Evolutionary conservation across 2,888 invertebrate species (phyloP).

Genomic region (Ectemnius lituratus): DNA sequence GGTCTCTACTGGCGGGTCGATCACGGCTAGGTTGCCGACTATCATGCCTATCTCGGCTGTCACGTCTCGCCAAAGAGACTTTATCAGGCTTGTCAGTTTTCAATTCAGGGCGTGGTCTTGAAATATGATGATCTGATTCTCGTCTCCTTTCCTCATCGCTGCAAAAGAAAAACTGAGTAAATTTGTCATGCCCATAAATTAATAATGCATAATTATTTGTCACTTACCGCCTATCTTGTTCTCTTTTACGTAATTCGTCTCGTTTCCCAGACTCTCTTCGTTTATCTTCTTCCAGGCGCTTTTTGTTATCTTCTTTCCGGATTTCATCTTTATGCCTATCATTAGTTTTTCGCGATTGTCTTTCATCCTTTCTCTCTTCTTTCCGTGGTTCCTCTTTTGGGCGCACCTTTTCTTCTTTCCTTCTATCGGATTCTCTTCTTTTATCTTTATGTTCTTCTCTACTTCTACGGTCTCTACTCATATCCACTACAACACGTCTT

Average conservation of each 20-base stretch:
- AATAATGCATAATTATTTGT: slow-evolving; percentile 44
- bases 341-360: slow-evolving; percentile 77
- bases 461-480: slow-evolving; percentile 68
- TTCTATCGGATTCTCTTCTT: slow-evolving; percentile 64
- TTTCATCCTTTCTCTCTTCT: slow-evolving; percentile 77
- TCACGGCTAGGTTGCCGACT: slow-evolving; percentile 54
- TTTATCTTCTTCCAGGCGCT: slow-evolving; percentile 72
- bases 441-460: slow-evolving; percentile 69
- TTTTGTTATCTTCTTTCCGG: slow-evolving; percentile 76
- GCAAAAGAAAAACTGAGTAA: slow-evolving; percentile 11
- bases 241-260: slow-evolving; percentile 75
- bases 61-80: slow-evolving; percentile 49
- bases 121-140: slow-evolving; percentile 62
- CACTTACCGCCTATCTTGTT: slow-evolving; percentile 72
- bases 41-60: slow-evolving; percentile 63
- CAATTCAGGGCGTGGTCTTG: slow-evolving; percentile 63
- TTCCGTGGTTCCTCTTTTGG: slow-evolving; percentile 65
- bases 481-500: slow-evolving; percentile 74
- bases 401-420: slow-evolving; percentile 69
- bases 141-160: slow-evolving; percentile 70
- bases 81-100: slow-evolving; percentile 61
- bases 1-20: slow-evolving; percentile 58
- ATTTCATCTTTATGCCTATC: slow-evolving; percentile 75
- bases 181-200: background rate
- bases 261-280: slow-evolving; percentile 74